These are phyloP conservation scores for Apantesis nais DNA, from an alignment of 2,888 invertebrate species.

Conservation along the genomic window DNA sequence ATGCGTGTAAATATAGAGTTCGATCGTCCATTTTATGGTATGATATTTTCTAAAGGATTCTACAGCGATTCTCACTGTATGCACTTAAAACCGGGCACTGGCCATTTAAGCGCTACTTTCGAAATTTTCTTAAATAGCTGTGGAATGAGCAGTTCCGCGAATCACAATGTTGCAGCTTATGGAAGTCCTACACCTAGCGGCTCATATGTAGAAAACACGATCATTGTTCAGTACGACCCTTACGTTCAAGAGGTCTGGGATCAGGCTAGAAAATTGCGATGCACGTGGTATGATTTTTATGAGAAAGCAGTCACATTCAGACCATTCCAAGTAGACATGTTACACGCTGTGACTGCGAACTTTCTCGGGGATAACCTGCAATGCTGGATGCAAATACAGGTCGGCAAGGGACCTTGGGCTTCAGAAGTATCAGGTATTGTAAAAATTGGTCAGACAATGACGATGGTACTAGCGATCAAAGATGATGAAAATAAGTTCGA, in stretches of 20 bases:
- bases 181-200: conserved; percentile 96
- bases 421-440: conserved; percentile 98
- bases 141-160: conserved; percentile 97
- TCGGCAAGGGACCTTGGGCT: conserved; percentile 98
- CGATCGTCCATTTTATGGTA: conserved; percentile 97
- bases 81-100: conserved; percentile 95
- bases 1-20: conserved; percentile 98
- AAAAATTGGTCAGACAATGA: conserved; percentile 98
- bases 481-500: conserved; percentile 98
- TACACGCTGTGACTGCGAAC: conserved; percentile 97
- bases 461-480: conserved; percentile 97
- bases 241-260: conserved; percentile 98
- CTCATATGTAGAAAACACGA: conserved; percentile 97
- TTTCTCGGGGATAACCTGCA: conserved; percentile 97
- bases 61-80: conserved; percentile 97
- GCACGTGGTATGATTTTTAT: conserved; percentile 98
- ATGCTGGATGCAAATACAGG: conserved; percentile 99
- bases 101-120: conserved; percentile 95
- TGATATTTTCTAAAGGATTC: conserved; percentile 98
- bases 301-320: conserved; percentile 97
- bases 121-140: conserved; percentile 97
- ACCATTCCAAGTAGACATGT: conserved; percentile 98
- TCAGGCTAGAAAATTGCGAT: conserved; percentile 95
- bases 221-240: conserved; percentile 97
- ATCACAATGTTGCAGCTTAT: conserved; percentile 93